Evolutionary conservation across 1,140 invertebrate species (phyloP).

Genomic region (Pollicipes pollicipes): DNA sequence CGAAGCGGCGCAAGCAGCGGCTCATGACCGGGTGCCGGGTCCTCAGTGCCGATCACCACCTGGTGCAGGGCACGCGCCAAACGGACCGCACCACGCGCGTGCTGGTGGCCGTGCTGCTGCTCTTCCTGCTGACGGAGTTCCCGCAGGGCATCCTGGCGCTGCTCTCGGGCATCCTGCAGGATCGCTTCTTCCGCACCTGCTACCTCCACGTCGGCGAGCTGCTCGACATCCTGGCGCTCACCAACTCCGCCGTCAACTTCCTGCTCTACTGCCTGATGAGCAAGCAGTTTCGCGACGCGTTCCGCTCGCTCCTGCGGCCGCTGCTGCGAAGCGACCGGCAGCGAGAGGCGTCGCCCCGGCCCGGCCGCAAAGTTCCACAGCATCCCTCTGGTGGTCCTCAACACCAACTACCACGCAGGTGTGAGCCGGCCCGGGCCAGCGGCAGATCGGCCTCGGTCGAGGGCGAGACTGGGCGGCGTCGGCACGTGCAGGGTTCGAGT

Average conservation of each 20-base stretch:
- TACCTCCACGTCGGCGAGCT: slow-evolving; percentile 54
- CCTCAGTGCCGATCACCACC: no score
- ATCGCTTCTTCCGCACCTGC: slow-evolving; percentile 19
- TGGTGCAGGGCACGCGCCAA: neutral
- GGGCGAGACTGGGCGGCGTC: no score
- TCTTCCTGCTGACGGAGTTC: slow-evolving; percentile 73
- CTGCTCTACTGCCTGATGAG: slow-evolving; percentile 89
- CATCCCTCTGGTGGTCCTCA: no score
- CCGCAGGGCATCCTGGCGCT: slow-evolving; percentile 33
- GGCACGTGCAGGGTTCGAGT: no score
- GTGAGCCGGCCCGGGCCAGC: no score
- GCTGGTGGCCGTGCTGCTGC: slow-evolving; percentile 63
- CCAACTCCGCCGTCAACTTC: slow-evolving; percentile 86
- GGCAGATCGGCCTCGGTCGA: no score
- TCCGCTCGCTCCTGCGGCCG: slow-evolving; percentile 54
- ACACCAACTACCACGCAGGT: no score
- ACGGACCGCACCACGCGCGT: slow-evolving; percentile 75
- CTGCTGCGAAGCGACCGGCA: no score
- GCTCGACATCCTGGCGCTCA: slow-evolving; percentile 75
- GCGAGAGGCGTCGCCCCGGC: no score
- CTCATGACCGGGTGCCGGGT: slow-evolving; percentile 21
- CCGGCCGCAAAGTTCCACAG: no score
- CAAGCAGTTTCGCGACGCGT: slow-evolving; percentile 72
- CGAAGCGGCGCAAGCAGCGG: slow-evolving; percentile 47
- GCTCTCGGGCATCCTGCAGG: slow-evolving; percentile 18